Evolutionary conservation across 2,113 vertebrate species (phyloP).

Genomic region (Eurystomus gularis): DNA sequence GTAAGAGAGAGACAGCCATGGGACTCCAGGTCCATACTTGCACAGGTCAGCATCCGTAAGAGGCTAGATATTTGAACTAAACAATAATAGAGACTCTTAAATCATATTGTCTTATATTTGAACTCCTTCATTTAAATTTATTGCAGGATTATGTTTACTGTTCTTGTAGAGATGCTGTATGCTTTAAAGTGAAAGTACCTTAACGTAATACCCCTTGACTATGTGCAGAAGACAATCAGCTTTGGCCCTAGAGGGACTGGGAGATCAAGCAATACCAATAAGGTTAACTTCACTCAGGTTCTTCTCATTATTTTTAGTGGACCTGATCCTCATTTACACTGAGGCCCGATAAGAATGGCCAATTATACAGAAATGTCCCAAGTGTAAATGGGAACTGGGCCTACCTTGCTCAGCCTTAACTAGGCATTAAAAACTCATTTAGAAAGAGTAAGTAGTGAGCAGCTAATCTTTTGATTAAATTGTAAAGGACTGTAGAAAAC

Average conservation of each 20-base stretch:
- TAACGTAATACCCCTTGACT: neutral
- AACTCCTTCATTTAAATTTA: neutral
- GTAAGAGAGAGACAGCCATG: constrained; percentile 67
- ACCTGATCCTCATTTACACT: constrained; percentile 1
- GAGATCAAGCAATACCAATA: neutral
- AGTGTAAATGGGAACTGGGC: neutral
- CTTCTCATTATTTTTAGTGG: constrained; percentile 38
- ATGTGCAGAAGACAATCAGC: neutral
- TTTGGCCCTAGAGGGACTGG: neutral
- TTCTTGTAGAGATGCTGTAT: neutral
- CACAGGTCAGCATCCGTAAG: neutral
- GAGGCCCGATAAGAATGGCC: neutral
- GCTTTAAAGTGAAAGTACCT: neutral
- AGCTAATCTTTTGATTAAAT: constrained; percentile 34
- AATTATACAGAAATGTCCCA: constrained; percentile 16
- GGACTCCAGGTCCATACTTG: neutral
- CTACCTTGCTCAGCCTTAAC: constrained; percentile 49
- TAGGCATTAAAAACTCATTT: constrained; percentile 52
- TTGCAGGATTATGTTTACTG: neutral
- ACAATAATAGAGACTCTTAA: neutral
- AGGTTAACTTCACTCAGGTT: constrained; percentile 6
- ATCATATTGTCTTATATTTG: neutral
- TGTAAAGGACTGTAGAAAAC: constrained; percentile 36
- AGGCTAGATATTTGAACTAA: neutral
- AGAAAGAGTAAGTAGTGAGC: neutral